Evolutionary conservation across 2,113 vertebrate genomes (phyloP), one percentile per base, ranked within the genome.

Genomic region (Chaetorhynchus papuensis): DNA sequence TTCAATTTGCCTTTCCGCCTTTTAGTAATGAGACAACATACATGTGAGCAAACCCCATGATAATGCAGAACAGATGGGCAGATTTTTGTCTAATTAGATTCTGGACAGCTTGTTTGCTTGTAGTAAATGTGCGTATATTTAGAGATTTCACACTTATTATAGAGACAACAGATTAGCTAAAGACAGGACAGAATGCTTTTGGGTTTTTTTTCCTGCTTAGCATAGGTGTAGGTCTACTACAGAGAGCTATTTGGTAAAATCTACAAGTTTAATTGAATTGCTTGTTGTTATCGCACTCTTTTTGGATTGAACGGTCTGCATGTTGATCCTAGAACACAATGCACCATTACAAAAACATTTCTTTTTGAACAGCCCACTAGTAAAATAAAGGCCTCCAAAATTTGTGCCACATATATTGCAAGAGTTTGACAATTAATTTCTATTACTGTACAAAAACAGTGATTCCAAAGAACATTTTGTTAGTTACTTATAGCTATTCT

Each of bases 71-170:
- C 98, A 98, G 98, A 99, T 98, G 98, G 98, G 94, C 97, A 96
- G 97, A 97, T 97, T 98, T 98, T 97, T 97, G 97, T 97, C 98
- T 98, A 98, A 98, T 98, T 98, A 98, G 96, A 98, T 98, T 98
- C 94, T 90, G 93, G 97, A 97, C 90, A 68, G 96, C 94, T 98
- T 97, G 96, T 97, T 97, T 97, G 95, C 95, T 95, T 96, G 65
- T 89, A 91, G 96, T 93, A 97, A 97, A 96, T 96, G 97, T 97
- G 94, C 6, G 7, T 94, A 60, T 90, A 94, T 98, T 97, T 97
- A 97, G 96, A 97, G 97, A 97, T 98, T 98, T 98, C 98, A 98
- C 98, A 98, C 98, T 98, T 97, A 95, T 97, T 98, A 97, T 12
- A 35, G 80, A 57, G 84, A 97, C 89, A 96, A 97, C 92, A 97